Evolutionary conservation across 2,113 vertebrate genomes (phyloP), one percentile per base, ranked within the genome.

Genomic region (Albula goreensis): DNA sequence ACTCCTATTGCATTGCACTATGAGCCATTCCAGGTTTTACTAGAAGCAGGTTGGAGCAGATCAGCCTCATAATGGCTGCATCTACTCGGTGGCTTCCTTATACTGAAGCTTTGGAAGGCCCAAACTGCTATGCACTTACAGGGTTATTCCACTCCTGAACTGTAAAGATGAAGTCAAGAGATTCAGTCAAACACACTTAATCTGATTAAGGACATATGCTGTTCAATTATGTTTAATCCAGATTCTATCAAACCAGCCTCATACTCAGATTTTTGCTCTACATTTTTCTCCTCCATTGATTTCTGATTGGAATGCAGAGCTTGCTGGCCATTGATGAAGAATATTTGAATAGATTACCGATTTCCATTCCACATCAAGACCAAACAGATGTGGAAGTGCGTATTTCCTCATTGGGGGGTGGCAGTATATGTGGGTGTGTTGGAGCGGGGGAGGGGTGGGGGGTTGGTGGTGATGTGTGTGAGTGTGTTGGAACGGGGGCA

Each of bases 341-440:
- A 57, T 19, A 77, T 83, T 83, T 83, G 53, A 81, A 86, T 86
- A 79, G 63, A 86, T 79, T 83, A 86, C 31, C 22, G 48, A 57
- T 70, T 84, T 49, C 82, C 78, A 49, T 48, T 25, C 60, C 60
- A 13, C 49, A 70, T 15, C n/a, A 15, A 84, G 49, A 31, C 49
- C 8, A 52, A 74, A 83, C 81, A 57, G 70, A 83, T 52, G 81
- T 19, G 63, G 19, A 51, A 63, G 80, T n/a, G 22, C 49, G 52
- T 57, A 82, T 82, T 82, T 70, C 52, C 74, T 82, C 52, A 6
- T 66, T 74, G 78, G 51, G 81, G 70, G 77, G 74, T 25, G 77
- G 50, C 57, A 17, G 50, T 15, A 31, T 31, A 8, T 3, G 57
- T 74, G 70, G 81, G 66, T n/a, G 83, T 7, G 31, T n/a, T 3